Base-by-base conservation (phyloP, 2,888 invertebrate genomes). In the Trissolcus japonicus region DNA sequence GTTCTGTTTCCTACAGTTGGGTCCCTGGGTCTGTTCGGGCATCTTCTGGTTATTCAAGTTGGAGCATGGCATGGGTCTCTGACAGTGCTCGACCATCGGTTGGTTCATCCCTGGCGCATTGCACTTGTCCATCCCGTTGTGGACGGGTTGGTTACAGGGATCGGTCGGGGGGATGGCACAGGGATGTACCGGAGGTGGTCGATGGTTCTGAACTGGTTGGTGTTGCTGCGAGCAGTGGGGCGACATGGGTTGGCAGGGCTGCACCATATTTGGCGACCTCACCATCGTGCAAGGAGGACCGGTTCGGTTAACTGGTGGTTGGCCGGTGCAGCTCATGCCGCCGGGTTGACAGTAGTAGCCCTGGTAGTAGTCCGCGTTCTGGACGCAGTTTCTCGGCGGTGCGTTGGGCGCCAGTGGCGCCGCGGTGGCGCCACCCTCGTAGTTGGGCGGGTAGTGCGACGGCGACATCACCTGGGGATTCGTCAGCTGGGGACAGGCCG, bases 221-320 rank as follows among this genome's bases (percentile, higher is more conserved):
- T 48, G 71, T n/a, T 90, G 82, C 88, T 91, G 84, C 79, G 89
- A 81, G 86, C 85, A 86, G 21, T 86, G 86, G 4, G 87, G 85
- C 1, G 87, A 84, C 35, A 86, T 65, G 16, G 86, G 86, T 17
- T 85, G 86, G 41, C 89, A 87, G 25, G 84, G 82, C 11, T 80
- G 74, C 3, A 83, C 16, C 4, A 80, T 48, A 21, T 66, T 74
- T 6, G 80, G 68, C n/a, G 79, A 76, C 61, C 80, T 79, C 0
- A 79, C 6, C 6, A 79, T 54, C 46, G 78, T 57, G 46, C 83
- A 83, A 0, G 82, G 72, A 16, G 78, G 83, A 6, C 75, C 48
- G 6, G 79, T 54, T 0, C 78, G 80, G 17, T 62, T 74, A 1
- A 56, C 21, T 25, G 79, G 69, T n/a, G 81, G 79, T 51, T 85